A percentile compares a stretch with the other conserved stretches of the same genome.
These are phyloP conservation scores for Selenia dentaria DNA, from an alignment of 2,888 invertebrate species.

Conservation along the genomic window DNA sequence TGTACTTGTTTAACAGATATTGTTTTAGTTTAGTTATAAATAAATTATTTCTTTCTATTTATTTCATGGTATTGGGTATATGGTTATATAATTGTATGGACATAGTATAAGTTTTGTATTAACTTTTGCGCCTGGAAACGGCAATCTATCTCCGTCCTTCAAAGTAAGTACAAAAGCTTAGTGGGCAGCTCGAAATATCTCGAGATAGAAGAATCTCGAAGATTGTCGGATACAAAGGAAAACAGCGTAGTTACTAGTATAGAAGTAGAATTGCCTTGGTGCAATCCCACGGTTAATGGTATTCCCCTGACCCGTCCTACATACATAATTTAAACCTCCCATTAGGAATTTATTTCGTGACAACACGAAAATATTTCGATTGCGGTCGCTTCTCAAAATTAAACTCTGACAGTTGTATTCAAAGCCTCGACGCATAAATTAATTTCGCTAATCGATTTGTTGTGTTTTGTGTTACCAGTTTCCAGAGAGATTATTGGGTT, in stretches of 20 bases:
- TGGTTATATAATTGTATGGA: too few species aligned
- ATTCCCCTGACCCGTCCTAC: constrained; percentile 53
- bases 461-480: constrained; percentile 19
- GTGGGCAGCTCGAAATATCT: too few species aligned
- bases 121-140: too few species aligned
- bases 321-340: constrained; percentile 60
- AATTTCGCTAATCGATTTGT: constrained; percentile 21
- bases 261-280: constrained; percentile 19
- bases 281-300: constrained; percentile 45
- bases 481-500: constrained; percentile 10
- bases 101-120: too few species aligned
- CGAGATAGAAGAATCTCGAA: too few species aligned
- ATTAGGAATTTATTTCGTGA: constrained; percentile 52
- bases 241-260: not conserved
- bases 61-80: too few species aligned
- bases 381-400: constrained; percentile 39
- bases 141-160: too few species aligned
- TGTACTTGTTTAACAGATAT: too few species aligned
- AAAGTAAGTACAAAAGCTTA: too few species aligned
- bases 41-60: too few species aligned
- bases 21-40: too few species aligned
- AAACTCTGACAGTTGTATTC: constrained; percentile 33
- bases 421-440: constrained; percentile 28
- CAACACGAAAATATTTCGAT: constrained; percentile 51
- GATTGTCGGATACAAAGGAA: too few species aligned